phyloP scores from a whole-genome alignment of 2,888 invertebrate genomes.

The Oeneis ivallda region DNA sequence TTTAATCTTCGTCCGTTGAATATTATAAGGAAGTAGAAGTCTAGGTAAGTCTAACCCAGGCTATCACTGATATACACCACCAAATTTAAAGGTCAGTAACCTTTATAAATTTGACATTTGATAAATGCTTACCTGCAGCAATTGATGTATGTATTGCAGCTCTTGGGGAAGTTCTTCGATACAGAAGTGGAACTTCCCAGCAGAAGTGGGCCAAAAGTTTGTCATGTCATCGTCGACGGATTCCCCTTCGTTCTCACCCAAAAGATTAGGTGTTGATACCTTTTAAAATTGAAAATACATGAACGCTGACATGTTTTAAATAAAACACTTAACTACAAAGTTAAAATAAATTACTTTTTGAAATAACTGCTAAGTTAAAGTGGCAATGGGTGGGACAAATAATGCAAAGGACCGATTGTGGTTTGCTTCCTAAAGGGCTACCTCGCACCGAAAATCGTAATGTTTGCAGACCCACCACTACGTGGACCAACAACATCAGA shows the following conservation, averaged over 20 bases:
- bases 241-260: constrained; percentile 88
- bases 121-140: constrained; percentile 85
- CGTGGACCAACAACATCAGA: no score
- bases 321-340: neutral
- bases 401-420: no score
- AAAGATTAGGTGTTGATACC: constrained; percentile 88
- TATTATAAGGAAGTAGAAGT: neutral
- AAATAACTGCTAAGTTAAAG: no score
- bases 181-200: constrained; percentile 95
- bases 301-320: neutral
- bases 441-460: no score
- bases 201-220: constrained; percentile 95
- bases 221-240: constrained; percentile 88
- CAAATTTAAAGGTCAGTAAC: no score
- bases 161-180: constrained; percentile 95
- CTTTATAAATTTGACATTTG: no score
- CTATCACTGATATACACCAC: no score
- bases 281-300: constrained; percentile 45
- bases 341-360: no score
- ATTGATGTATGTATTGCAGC: constrained; percentile 94
- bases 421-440: no score
- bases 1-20: neutral
- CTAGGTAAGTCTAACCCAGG: no score
- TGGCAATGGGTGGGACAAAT: no score
- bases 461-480: no score